Base-by-base conservation (phyloP, 2,797 vertebrate species). In the Sebastes baramenuke region DNA sequence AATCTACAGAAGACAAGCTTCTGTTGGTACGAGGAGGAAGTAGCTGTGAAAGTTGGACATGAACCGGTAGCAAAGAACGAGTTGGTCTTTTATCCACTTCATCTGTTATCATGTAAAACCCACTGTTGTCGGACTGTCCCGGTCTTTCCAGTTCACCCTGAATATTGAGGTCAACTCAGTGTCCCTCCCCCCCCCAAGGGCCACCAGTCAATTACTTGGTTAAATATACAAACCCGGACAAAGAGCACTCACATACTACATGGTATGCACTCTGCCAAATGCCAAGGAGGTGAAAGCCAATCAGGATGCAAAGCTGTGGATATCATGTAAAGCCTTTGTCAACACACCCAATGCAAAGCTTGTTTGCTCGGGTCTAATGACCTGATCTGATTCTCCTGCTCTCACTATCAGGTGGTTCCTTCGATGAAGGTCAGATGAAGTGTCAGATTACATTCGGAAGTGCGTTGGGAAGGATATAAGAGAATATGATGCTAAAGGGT, bases 211-310 rank as follows among this genome's bases (percentile, higher is more conserved):
- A 72, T 86, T 71, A 82, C 77, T 75, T 87, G 67, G 77, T 84
- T 82, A 93, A 89, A 93, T 89, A 92, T 80, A 93, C 85, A 90
- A 89, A 82, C 65, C 34, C 2, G 5, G 75, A 85, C 85, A 85
- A 76, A 83, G 88, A 88, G 84, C 72, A 61, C 80, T 80, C 82
- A 77, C 74, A 84, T 32, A 34, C 27, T 4, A 68, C 55, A 36
- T 18, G 83, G 69, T 71, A 46, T 88, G 76, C 2, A 10, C 72
- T 76, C 68, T 77, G 20, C 46, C 22, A 77, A 85, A 86, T 55
- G 73, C 81, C 80, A 55, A 12, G n/a, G 49, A 79, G 67, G 42
- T 62, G 65, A 83, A 66, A 79, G 5, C 71, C 85, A 87, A 86
- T 83, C 83, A 76, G 80, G 67, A 74, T 10, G 49, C 81, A 77